A percentile compares a stretch with the other conserved stretches of the same genome.
These are phyloP conservation scores for Trichosurus vulpecula DNA, from an alignment of 2,797 vertebrate genomes.

Conservation along the genomic window DNA sequence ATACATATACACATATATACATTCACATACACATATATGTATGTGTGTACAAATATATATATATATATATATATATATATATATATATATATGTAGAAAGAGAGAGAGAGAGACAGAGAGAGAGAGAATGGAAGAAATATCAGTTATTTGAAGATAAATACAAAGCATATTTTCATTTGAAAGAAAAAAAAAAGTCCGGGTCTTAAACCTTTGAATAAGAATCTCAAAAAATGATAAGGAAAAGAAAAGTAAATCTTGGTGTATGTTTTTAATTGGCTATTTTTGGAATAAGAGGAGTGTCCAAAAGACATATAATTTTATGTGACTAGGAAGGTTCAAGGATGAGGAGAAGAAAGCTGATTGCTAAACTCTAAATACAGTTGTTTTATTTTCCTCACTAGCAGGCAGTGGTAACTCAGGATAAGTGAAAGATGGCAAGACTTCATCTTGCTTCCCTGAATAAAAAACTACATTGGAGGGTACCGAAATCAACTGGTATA, in stretches of 20 bases:
- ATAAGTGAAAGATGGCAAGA: background rate
- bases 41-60: background rate
- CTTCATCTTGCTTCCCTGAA: background rate
- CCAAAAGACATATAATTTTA: background rate
- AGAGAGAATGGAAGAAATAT: background rate
- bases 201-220: background rate
- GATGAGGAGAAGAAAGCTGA: background rate
- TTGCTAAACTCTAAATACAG: background rate
- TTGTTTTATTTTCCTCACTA: background rate
- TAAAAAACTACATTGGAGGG: background rate
- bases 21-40: background rate
- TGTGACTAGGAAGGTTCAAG: background rate
- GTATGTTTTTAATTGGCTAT: background rate
- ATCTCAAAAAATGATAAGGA: background rate
- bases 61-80: background rate
- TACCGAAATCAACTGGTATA: background rate
- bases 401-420: background rate
- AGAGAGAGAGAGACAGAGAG: too few relatives aligned
- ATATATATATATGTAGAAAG: too few relatives aligned
- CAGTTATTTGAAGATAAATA: background rate
- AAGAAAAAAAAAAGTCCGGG: background rate
- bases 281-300: background rate
- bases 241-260: background rate
- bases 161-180: background rate
- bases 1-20: background rate